Evolutionary conservation across 2,113 vertebrate genomes (phyloP).

Genomic region (Actenoides lindsayi): DNA sequence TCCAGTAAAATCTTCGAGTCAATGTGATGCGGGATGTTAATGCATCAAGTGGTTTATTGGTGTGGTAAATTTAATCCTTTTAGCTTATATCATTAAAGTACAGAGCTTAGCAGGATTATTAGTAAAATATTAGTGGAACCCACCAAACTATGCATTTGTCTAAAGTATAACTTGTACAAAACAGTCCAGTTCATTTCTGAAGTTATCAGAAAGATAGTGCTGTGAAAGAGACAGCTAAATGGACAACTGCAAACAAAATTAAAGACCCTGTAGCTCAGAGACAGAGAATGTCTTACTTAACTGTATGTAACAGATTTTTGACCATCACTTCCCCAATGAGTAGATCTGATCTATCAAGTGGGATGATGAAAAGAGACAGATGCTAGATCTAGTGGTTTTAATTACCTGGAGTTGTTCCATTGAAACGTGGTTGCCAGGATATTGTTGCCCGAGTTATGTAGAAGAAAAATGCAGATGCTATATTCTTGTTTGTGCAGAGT

Average conservation of each 20-base stretch:
- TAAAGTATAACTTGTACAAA: neutral
- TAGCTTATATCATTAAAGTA: neutral
- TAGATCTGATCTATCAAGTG: conserved; percentile 28
- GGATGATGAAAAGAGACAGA: conserved; percentile 60
- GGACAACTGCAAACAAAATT: neutral
- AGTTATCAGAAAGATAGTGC: neutral
- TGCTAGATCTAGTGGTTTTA: conserved; percentile 65
- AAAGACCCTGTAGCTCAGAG: neutral
- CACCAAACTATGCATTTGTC: neutral
- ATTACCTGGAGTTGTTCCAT: conserved; percentile 70
- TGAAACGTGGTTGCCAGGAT: conserved; percentile 85
- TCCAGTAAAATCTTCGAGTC: neutral
- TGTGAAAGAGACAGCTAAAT: neutral
- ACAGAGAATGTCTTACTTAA: neutral
- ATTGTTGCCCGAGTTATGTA: conserved; percentile 80
- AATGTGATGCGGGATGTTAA: neutral
- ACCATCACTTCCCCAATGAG: neutral
- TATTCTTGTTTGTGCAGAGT: conserved; percentile 54
- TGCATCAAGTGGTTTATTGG: neutral
- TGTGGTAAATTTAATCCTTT: neutral
- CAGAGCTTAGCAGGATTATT: neutral
- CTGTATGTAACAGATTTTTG: neutral
- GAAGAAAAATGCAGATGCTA: conserved; percentile 55
- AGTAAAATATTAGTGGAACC: neutral
- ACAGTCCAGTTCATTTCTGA: neutral